phyloP scores from a whole-genome alignment of 1,140 invertebrate genomes.

The Polypedilum pembai region DNA sequence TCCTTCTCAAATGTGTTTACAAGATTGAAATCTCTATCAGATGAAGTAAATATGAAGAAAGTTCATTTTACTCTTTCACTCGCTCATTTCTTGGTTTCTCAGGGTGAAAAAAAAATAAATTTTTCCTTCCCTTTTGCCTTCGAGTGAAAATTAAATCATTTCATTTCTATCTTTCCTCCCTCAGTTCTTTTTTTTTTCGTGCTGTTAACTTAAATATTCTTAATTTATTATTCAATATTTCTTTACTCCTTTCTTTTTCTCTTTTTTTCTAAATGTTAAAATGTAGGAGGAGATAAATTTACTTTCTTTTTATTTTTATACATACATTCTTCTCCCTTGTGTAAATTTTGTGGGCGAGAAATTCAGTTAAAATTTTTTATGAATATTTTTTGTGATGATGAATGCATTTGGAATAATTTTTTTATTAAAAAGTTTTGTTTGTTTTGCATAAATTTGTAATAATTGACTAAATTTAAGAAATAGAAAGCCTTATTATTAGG shows the following conservation, averaged over 20 bases:
- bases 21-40: conserved; percentile 4
- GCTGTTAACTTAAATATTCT: not conserved
- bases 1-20: not conserved
- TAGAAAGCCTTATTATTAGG: too few relatives aligned
- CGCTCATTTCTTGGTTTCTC: not conserved
- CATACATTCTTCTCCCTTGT: too few relatives aligned
- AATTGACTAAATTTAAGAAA: too few relatives aligned
- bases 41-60: conserved; percentile 13
- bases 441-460: too few relatives aligned
- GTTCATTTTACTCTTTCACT: not conserved
- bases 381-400: too few relatives aligned
- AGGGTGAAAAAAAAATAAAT: not conserved
- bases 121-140: conserved; percentile 1
- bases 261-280: not conserved
- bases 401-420: too few relatives aligned
- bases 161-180: conserved; percentile 1
- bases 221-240: conserved; percentile 20
- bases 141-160: conserved; percentile 27
- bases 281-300: too few relatives aligned
- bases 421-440: too few relatives aligned
- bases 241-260: not conserved
- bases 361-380: too few relatives aligned
- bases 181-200: not conserved
- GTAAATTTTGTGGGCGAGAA: too few relatives aligned
- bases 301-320: too few relatives aligned